Evolutionary conservation across 1,140 invertebrate species (phyloP).

Genomic region (Micrasema longulum): DNA sequence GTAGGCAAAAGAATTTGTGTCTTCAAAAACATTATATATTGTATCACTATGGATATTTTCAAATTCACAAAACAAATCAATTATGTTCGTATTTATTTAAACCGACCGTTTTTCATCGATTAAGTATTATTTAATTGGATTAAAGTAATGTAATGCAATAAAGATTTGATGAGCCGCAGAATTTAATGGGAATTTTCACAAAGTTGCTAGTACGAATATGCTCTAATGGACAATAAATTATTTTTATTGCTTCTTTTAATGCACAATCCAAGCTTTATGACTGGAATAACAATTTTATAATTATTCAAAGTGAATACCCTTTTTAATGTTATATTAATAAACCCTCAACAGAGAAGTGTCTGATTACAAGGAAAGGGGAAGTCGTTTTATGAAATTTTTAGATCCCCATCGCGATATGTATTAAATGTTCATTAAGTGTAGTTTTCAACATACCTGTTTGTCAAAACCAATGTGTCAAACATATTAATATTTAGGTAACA

Average conservation of each 20-base stretch:
- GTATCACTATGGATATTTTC: too few species aligned
- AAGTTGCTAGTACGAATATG: not conserved
- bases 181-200: not conserved
- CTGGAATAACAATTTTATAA: conserved; percentile 8
- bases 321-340: conserved; percentile 26
- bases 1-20: too few species aligned
- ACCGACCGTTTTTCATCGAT: too few species aligned
- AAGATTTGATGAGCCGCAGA: conserved; percentile 3
- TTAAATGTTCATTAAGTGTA: too few species aligned
- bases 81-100: too few species aligned
- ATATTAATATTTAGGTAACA: too few species aligned
- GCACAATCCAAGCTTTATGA: conserved; percentile 21
- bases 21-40: too few species aligned
- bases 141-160: too few species aligned
- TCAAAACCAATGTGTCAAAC: too few species aligned
- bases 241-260: conserved; percentile 13
- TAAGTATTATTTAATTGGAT: too few species aligned
- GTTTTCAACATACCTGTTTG: too few species aligned
- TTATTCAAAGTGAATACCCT: conserved; percentile 18
- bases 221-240: conserved; percentile 10
- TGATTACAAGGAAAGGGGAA: conserved; percentile 9
- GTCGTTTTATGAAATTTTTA: conserved; percentile 10
- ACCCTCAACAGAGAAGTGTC: not conserved
- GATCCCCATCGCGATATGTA: conserved; percentile 1
- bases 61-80: too few species aligned